Evolutionary conservation across 2,797 vertebrate species (phyloP).

Genomic region (Furcifer pardalis): DNA sequence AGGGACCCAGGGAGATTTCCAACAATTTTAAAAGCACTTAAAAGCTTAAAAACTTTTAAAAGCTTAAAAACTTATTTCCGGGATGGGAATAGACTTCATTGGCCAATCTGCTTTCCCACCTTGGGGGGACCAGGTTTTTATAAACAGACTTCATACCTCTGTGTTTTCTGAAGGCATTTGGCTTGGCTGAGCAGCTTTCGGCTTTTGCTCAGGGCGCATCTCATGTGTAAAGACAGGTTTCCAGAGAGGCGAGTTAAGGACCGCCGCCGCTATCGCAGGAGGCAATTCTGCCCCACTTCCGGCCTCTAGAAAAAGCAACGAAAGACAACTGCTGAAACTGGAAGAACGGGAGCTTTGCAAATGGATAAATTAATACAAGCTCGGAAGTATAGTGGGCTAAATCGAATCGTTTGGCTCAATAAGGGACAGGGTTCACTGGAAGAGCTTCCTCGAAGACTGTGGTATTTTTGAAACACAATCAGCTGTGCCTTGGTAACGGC

Average conservation of each 20-base stretch:
- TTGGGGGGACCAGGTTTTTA: too few relatives aligned
- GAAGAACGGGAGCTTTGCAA: not conserved
- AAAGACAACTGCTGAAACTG: not conserved
- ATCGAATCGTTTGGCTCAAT: too few relatives aligned
- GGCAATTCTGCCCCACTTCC: conserved; percentile 83
- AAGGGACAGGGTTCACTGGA: too few relatives aligned
- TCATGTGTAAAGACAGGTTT: conserved; percentile 94
- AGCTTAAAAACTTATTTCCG: not conserved
- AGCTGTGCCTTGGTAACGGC: too few relatives aligned
- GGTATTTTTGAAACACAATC: too few relatives aligned
- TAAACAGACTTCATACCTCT: conserved; percentile 65
- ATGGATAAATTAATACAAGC: not conserved
- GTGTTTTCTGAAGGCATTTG: conserved; percentile 48
- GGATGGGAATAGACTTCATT: accelerated
- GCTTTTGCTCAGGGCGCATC: conserved; percentile 73
- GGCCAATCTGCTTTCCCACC: not conserved
- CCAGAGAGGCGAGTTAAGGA: conserved; percentile 92
- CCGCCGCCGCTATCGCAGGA: conserved; percentile 82
- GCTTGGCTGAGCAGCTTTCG: conserved; percentile 47
- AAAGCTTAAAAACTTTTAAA: too few relatives aligned
- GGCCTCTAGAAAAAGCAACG: conserved; percentile 77
- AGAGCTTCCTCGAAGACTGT: too few relatives aligned
- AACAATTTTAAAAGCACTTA: too few relatives aligned
- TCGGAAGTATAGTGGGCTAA: not conserved
- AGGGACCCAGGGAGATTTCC: too few relatives aligned